Conservation (phyloP, 2,888 invertebrate species). For the Polydrusus cervinus region DNA sequence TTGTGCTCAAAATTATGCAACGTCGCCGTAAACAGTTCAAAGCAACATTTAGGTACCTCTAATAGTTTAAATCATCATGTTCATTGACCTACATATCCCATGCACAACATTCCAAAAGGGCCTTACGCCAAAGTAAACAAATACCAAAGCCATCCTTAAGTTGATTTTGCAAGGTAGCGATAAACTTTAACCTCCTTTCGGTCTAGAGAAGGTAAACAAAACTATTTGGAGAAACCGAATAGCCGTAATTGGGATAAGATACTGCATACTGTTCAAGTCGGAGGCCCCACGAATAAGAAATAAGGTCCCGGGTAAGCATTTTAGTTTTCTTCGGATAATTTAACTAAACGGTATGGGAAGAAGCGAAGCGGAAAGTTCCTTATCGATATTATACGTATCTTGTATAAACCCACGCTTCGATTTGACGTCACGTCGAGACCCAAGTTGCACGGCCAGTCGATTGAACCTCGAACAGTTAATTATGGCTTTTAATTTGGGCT, state of each 20-base stretch:
- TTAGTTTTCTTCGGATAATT: conserved; percentile 17
- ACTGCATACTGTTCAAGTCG: conserved; percentile 25
- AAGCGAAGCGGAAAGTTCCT: background rate
- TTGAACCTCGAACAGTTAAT: too few species aligned
- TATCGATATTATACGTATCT: too few species aligned
- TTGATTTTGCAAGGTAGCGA: conserved; percentile 38
- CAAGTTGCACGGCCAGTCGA: too few species aligned
- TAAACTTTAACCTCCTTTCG: conserved; percentile 41
- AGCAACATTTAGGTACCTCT: too few species aligned
- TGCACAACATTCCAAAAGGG: background rate
- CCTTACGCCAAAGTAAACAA: conserved; percentile 23
- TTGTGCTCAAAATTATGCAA: too few species aligned
- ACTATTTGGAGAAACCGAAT: conserved; percentile 49
- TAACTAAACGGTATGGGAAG: conserved; percentile 3
- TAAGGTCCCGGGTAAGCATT: conserved; percentile 20
- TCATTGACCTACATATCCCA: too few species aligned
- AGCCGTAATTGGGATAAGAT: conserved; percentile 48
- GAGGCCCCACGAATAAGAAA: conserved; percentile 9
- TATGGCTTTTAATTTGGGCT: too few species aligned
- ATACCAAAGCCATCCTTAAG: conserved; percentile 19
- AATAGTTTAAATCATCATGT: too few species aligned
- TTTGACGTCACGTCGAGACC: too few species aligned
- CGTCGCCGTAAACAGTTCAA: too few species aligned
- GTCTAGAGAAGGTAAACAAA: conserved; percentile 46
- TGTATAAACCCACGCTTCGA: too few species aligned